phyloP scores from a whole-genome alignment of 2,797 vertebrate species.

The Myotis findleyi region DNA sequence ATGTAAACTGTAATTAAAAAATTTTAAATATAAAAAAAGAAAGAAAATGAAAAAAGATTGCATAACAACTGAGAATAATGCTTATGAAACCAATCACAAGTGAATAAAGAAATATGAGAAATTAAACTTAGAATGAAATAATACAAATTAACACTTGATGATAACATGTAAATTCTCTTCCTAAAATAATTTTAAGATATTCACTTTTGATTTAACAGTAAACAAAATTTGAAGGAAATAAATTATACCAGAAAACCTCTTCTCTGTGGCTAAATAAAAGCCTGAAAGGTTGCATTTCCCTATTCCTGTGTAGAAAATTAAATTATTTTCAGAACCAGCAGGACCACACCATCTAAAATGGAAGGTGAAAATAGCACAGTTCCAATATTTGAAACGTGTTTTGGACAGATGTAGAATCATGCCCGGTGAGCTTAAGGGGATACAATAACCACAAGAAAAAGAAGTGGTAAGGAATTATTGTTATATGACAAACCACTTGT shows the following conservation, averaged over 20 bases:
- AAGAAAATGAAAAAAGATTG: background rate
- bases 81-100: background rate
- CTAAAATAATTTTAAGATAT: background rate
- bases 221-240: background rate
- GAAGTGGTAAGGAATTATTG: background rate
- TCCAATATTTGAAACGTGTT: constrained; percentile 34
- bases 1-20: background rate
- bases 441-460: background rate
- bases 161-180: background rate
- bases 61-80: background rate
- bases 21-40: background rate
- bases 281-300: constrained; percentile 48
- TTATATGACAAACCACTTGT: background rate
- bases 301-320: constrained; percentile 38
- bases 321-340: constrained; percentile 60
- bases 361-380: constrained; percentile 22
- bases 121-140: background rate
- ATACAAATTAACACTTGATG: background rate
- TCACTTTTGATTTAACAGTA: constrained; percentile 32
- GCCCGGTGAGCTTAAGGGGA: background rate
- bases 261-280: background rate
- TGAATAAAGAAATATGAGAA: constrained; percentile 24
- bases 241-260: background rate
- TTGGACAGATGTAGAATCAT: background rate
- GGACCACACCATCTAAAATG: background rate